Conservation (phyloP, 2,113 vertebrate genomes). For the Odontesthes bonariensis region DNA sequence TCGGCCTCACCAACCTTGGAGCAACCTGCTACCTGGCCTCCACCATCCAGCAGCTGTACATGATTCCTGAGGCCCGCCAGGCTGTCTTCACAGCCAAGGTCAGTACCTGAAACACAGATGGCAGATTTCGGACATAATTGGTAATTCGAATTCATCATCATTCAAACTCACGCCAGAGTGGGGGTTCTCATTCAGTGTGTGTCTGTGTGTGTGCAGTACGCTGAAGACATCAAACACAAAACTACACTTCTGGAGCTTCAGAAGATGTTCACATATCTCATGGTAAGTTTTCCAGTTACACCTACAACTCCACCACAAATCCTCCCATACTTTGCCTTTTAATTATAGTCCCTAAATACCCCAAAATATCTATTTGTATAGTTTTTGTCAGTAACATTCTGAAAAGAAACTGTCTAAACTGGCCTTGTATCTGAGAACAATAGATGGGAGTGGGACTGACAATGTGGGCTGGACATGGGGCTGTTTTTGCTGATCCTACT, state of each 20-base stretch:
- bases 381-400: not conserved
- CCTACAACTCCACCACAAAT: not conserved
- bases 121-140: not conserved
- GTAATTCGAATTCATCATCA: not conserved
- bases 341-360: not conserved
- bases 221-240: slow-evolving; percentile 99
- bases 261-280: slow-evolving; percentile 99
- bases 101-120: not conserved
- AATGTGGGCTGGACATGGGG: not conserved
- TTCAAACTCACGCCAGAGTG: not conserved
- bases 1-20: slow-evolving; percentile 96
- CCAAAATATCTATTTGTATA: too few relatives aligned
- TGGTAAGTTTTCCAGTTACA: slow-evolving; percentile 81
- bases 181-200: slow-evolving; percentile 11
- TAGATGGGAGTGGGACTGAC: not conserved
- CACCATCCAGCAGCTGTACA: slow-evolving; percentile 98
- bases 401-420: not conserved
- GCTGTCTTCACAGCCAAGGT: slow-evolving; percentile 99
- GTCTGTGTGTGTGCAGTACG: slow-evolving; percentile 85
- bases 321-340: not conserved
- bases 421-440: not conserved
- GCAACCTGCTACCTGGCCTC: slow-evolving; percentile 98
- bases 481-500: not conserved
- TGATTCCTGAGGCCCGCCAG: slow-evolving; percentile 98
- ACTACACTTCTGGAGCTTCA: slow-evolving; percentile 97